Base-by-base conservation (phyloP, 2,797 vertebrate species). In the Jordanella pulchra region DNA sequence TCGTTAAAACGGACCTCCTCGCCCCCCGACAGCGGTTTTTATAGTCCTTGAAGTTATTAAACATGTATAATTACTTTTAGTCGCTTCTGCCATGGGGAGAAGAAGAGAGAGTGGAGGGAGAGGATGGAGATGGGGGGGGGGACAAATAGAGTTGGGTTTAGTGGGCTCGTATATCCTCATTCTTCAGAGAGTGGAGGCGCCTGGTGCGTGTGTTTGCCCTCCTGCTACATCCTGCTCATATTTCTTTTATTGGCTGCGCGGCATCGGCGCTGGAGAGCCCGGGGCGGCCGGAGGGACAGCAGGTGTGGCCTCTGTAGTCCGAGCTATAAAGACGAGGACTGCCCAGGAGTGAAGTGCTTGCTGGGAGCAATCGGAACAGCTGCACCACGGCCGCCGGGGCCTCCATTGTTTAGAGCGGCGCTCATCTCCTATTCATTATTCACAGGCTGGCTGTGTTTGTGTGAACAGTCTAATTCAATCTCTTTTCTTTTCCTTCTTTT, bases 11-110 rank as follows among this genome's bases (percentile, higher is more conserved):
- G 84, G 87, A 91, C 91, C 90, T 89, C 80, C 76, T 87, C 66
- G 83, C 87, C 86, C 84, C 89, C 88, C 88, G 89, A 89, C 86
- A 91, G 84, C 78, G 47, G 50, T 89, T 80, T 90, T 93, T 94
- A 92, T 93, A 89, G 90, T 90, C 86, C 87, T 87, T 85, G 85
- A 91, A 92, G 91, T 93, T 92, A 93, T 93, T 94, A 94, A 94
- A 93, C 89, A 90, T 91, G 91, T 91, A 88, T 92, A 93, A 93
- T 92, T 93, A 93, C 91, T 92, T 89, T 90, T 86, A 86, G 90
- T 88, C 87, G 73, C 81, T 82, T 80, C 87, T 79, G 85, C 88
- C 85, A 76, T 76, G 78, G 89, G 86, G 90, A 88, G 83, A 84
- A 70, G 82, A 69, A 80, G 83, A 81, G 86, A 55, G 87, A 75